A percentile compares a stretch with the other conserved stretches of the same genome.
Conservation (phyloP, 1,140 invertebrate genomes). For the Nixonia krombeini region DNA sequence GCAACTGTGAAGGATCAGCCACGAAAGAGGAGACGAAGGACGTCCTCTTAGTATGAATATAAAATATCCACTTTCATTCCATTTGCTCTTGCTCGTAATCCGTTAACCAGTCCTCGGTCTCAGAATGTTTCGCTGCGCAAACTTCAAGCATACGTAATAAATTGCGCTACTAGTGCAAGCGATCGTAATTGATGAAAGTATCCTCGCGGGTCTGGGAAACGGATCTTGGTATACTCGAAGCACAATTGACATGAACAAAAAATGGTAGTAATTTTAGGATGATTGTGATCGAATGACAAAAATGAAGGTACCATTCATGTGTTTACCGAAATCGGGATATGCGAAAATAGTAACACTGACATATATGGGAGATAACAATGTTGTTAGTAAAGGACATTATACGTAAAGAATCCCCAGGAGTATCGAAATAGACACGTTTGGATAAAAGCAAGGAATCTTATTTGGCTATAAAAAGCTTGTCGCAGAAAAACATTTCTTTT, state of each 20-base stretch:
- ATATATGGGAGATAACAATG: neutral
- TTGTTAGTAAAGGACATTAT: no score
- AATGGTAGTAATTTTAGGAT: no score
- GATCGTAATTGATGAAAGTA: conserved; percentile 3
- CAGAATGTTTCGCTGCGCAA: conserved; percentile 5
- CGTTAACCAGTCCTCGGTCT: conserved; percentile 12
- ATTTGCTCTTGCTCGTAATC: conserved; percentile 18
- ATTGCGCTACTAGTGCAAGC: conserved; percentile 6
- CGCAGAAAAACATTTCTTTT: conserved; percentile 8
- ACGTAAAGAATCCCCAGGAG: no score
- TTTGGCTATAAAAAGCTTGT: no score
- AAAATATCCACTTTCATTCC: conserved; percentile 35
- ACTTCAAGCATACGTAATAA: conserved; percentile 3
- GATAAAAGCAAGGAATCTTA: no score
- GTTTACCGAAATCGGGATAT: no score
- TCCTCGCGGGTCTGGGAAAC: neutral
- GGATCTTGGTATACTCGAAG: neutral
- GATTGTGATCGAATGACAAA: neutral
- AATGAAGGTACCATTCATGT: no score
- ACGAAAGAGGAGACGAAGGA: conserved; percentile 15
- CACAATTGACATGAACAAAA: neutral
- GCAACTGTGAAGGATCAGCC: conserved; percentile 2
- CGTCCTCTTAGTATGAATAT: conserved; percentile 24
- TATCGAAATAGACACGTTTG: no score
- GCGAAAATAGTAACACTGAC: neutral